These are phyloP conservation scores for Epinotia brunnichana DNA, from an alignment of 2,888 invertebrate species.

Conservation along the genomic window DNA sequence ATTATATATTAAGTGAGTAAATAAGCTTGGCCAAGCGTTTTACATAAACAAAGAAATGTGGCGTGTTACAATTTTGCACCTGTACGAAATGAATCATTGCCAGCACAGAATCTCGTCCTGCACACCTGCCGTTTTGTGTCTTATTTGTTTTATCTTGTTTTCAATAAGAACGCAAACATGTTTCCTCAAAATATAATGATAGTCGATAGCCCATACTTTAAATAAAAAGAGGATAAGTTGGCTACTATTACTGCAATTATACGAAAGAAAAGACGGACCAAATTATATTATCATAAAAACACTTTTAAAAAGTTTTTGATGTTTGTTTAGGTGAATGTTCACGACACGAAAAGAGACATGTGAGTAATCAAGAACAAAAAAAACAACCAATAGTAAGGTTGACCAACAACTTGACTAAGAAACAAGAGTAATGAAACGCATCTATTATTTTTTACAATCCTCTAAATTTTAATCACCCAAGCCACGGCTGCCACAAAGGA, in stretches of 20 bases:
- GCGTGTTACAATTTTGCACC: slow-evolving; percentile 26
- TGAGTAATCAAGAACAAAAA: too few relatives aligned
- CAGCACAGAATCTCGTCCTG: slow-evolving; percentile 19
- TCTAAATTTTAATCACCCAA: too few relatives aligned
- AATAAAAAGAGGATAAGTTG: too few relatives aligned
- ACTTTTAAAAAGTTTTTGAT: too few relatives aligned
- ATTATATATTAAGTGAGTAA: not conserved
- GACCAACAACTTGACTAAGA: not conserved
- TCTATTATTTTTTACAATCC: too few relatives aligned
- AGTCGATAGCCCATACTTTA: too few relatives aligned
- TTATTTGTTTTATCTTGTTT: slow-evolving; percentile 3
- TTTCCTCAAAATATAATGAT: not conserved
- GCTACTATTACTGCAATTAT: too few relatives aligned
- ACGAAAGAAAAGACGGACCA: too few relatives aligned
- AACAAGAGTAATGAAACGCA: not conserved
- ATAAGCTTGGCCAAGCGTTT: not conserved
- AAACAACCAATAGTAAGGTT: too few relatives aligned
- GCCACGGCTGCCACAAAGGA: not conserved
- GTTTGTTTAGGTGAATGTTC: too few relatives aligned
- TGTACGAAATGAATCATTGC: slow-evolving; percentile 27
- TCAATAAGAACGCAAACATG: not conserved
- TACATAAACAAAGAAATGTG: slow-evolving; percentile 14
- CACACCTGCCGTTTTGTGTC: slow-evolving; percentile 20
- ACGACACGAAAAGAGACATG: too few relatives aligned
- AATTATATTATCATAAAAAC: too few relatives aligned